Evolutionary conservation across 2,797 vertebrate species (phyloP), one percentile per base, ranked within the genome.

Genomic region (Gallirallus australis): DNA sequence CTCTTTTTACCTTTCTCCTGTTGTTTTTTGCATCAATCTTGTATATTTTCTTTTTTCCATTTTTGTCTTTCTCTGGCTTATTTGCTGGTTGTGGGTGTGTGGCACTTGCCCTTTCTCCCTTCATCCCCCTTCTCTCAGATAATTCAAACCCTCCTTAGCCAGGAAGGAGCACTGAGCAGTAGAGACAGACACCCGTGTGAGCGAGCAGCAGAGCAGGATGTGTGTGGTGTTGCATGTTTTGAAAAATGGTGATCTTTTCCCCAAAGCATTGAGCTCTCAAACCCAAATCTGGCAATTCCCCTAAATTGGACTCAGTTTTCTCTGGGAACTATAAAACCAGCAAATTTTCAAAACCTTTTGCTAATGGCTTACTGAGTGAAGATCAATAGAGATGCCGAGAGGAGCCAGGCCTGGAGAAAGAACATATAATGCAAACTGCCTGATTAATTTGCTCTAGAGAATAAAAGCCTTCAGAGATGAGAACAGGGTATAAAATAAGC

Each of bases 391-490:
- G 90, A 87, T 82, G 86, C 93, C 1, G 75, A 92, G 94, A 95
- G 81, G 93, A 97, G 91, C 94, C 90, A 90, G 91, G 90, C 90
- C 83, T 87, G 75, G 91, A 94, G 90, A 93, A 96, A 82, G 91
- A 94, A 77, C 94, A 30, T 82, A 86, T 73, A 94, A 96, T 89
- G 88, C 86, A 82, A 84, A 80, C 85, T 94, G 90, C 94, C 82
- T 93, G 91, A 94, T 95, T 94, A 96, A 95, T 95, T 95, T 96
- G 73, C 95, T 93, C 91, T 93, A 25, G 93, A 96, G 94, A 94
- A 86, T 91, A 96, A 94, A 93, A 95, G 66, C 83, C 90, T 92
- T 97, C 92, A 82, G 94, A 96, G 93, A 96, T 92, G 93, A 94
- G 93, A 96, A 84, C 68, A 85, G 75, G 78, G 66, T 91, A 89